Percentiles rank a stretch among this genome's conserved stretches.
phyloP scores from a whole-genome alignment of 2,797 vertebrate genomes.

The Chrysocyon brachyurus region DNA sequence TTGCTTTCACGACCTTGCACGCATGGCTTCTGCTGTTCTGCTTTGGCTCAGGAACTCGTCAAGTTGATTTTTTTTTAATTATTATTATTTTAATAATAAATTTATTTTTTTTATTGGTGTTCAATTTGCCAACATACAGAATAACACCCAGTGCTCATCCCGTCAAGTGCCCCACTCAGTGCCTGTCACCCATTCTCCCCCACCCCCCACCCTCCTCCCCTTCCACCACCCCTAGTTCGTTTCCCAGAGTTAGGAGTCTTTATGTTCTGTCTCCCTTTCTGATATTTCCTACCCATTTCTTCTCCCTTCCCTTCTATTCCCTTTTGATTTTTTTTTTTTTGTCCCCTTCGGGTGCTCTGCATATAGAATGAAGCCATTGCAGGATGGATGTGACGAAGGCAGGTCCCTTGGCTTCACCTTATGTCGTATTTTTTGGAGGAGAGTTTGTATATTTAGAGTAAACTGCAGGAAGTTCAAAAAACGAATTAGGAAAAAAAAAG shows the following conservation, averaged over 20 bases:
- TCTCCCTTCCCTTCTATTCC: no score
- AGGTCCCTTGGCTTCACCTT: constrained; percentile 25
- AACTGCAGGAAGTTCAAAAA: constrained; percentile 21
- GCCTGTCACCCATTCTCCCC: no score
- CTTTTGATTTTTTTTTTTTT: neutral
- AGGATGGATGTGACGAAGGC: neutral
- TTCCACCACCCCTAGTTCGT: no score
- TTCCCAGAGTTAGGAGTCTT: no score
- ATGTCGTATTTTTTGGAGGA: neutral
- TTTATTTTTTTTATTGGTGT: no score
- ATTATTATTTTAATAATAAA: no score
- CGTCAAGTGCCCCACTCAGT: no score
- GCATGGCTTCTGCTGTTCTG: neutral
- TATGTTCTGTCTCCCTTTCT: no score
- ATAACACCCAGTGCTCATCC: no score
- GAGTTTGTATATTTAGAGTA: neutral
- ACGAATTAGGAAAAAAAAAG: neutral
- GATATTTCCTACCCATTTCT: no score
- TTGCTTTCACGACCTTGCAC: neutral
- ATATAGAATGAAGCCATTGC: constrained; percentile 23
- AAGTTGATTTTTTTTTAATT: neutral
- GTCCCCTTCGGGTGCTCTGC: neutral
- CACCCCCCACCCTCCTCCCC: no score
- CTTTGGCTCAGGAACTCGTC: neutral
- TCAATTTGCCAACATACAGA: no score